Conservation (phyloP, 2,797 vertebrate genomes). For the Hemibagrus guttatus region DNA sequence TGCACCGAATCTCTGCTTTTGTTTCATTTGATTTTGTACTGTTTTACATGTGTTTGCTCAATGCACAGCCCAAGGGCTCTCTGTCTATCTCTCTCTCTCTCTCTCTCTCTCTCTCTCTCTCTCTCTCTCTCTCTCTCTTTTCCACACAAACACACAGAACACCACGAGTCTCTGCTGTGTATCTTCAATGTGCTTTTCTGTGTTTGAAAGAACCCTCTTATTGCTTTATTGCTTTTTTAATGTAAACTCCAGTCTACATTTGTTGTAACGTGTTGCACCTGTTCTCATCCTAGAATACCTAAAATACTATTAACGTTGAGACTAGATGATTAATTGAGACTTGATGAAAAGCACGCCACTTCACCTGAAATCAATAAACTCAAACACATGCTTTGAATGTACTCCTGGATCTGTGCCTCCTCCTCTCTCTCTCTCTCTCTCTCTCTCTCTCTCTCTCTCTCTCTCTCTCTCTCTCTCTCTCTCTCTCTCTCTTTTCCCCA, state of each 20-base stretch:
- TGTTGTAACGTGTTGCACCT: conserved; percentile 43
- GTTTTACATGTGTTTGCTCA: conserved; percentile 35
- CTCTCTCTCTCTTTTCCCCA: background rate
- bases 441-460: conserved; percentile 5
- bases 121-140: no score
- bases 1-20: conserved; percentile 19
- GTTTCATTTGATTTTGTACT: conserved; percentile 12
- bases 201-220: conserved; percentile 28
- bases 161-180: background rate
- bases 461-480: conserved; percentile 3
- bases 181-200: conserved; percentile 22
- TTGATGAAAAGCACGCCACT: conserved; percentile 48
- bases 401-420: conserved; percentile 5
- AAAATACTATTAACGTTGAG: conserved; percentile 45
- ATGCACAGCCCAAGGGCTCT: conserved; percentile 27
- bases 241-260: conserved; percentile 11
- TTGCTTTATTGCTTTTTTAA: no score
- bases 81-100: no score
- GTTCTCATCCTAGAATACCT: conserved; percentile 25
- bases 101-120: no score
- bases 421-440: no score
- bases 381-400: conserved; percentile 46
- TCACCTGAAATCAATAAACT: conserved; percentile 59
- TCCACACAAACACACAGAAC: background rate
- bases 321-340: conserved; percentile 50